phyloP scores from a whole-genome alignment of 2,888 invertebrate genomes.

The Troides aeacus region DNA sequence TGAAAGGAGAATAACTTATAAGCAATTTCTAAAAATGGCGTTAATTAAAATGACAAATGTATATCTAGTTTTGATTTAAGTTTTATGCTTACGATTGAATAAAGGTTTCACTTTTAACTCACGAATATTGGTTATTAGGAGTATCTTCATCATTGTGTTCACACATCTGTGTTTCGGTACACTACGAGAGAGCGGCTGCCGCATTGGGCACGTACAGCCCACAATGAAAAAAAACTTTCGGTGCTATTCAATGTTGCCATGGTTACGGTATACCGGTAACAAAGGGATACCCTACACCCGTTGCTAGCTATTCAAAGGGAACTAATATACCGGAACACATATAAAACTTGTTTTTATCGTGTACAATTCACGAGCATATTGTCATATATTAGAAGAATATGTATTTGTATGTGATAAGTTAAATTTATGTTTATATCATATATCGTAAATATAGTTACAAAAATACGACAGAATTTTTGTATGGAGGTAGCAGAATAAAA shows the following conservation, averaged over 20 bases:
- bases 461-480: neutral
- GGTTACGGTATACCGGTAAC: slow-evolving; percentile 62
- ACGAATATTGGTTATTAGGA: slow-evolving; percentile 29
- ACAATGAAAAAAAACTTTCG: slow-evolving; percentile 34
- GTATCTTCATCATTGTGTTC: slow-evolving; percentile 29
- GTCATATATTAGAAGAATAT: neutral
- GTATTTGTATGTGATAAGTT: no score
- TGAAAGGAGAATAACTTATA: neutral
- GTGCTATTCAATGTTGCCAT: slow-evolving; percentile 74
- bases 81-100: slow-evolving; percentile 5
- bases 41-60: neutral
- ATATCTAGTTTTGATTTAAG: slow-evolving; percentile 5
- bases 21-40: neutral
- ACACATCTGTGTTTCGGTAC: slow-evolving; percentile 26
- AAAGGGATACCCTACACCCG: slow-evolving; percentile 37
- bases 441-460: no score
- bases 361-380: neutral
- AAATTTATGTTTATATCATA: no score
- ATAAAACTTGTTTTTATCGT: slow-evolving; percentile 8
- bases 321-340: slow-evolving; percentile 12
- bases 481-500: slow-evolving; percentile 8
- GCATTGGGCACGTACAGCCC: slow-evolving; percentile 30
- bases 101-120: slow-evolving; percentile 32
- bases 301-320: slow-evolving; percentile 22
- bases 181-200: slow-evolving; percentile 16